Percentiles rank a stretch among this genome's conserved stretches.
Evolutionary conservation across 2,888 invertebrate genomes (phyloP).

Genomic region (Latheticus oryzae): DNA sequence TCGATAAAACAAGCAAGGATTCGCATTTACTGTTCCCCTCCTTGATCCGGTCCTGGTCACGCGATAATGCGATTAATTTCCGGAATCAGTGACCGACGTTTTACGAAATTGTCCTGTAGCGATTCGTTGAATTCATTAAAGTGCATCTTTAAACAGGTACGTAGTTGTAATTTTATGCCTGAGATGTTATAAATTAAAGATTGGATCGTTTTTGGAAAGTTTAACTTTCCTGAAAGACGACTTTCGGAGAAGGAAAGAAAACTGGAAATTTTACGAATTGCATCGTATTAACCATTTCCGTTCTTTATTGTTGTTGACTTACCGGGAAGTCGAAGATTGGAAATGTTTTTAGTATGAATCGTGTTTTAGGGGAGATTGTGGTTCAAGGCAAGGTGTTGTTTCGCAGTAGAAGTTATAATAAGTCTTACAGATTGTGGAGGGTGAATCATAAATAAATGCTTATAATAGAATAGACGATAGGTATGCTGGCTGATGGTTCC

Average conservation of each 20-base stretch:
- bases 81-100: constrained; percentile 25
- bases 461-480: no score
- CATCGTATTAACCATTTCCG: constrained; percentile 2
- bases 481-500: no score
- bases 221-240: not conserved
- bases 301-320: no score
- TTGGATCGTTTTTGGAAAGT: constrained; percentile 4
- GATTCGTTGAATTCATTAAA: constrained; percentile 17
- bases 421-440: no score
- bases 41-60: constrained; percentile 19
- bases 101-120: constrained; percentile 28
- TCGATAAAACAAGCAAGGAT: not conserved
- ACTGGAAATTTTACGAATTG: not conserved
- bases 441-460: no score
- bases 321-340: no score
- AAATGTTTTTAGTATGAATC: no score
- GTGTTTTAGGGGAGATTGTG: no score
- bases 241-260: not conserved
- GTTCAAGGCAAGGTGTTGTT: no score
- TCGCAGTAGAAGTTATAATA: no score
- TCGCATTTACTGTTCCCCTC: not conserved
- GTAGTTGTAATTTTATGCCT: constrained; percentile 5
- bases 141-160: constrained; percentile 9
- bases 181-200: not conserved
- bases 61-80: constrained; percentile 25